These are phyloP conservation scores for Oryzias celebensis DNA, from an alignment of 2,113 vertebrate genomes.

Conservation along the genomic window DNA sequence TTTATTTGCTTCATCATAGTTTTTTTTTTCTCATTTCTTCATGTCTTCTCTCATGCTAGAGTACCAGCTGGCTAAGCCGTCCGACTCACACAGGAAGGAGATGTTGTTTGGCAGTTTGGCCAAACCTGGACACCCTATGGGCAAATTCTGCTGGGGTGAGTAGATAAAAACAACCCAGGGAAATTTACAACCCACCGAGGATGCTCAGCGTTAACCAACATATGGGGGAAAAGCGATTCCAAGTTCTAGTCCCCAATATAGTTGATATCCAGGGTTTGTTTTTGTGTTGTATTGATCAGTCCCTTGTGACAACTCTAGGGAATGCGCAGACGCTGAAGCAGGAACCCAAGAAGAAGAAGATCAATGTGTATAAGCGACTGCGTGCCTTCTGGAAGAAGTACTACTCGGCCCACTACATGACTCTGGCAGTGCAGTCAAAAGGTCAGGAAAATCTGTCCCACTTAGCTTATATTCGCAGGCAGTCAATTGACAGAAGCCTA, in stretches of 20 bases:
- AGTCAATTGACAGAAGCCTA: constrained; percentile 14
- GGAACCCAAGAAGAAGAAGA: constrained; percentile 87
- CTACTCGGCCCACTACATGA: constrained; percentile 98
- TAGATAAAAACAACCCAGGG: constrained; percentile 51
- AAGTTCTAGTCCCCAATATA: constrained; percentile 24
- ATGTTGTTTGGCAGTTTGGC: constrained; percentile 98
- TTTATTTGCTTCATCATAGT: background rate
- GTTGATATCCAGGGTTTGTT: constrained; percentile 8
- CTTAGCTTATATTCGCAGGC: constrained; percentile 15
- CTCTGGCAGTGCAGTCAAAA: constrained; percentile 94
- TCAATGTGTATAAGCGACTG: constrained; percentile 89
- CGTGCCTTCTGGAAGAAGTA: constrained; percentile 91
- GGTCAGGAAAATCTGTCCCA: constrained; percentile 72
- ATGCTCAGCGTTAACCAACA: constrained; percentile 49
- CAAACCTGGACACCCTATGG: constrained; percentile 93
- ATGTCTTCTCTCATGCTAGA: constrained; percentile 73
- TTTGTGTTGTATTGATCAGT: constrained; percentile 27
- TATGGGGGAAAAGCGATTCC: constrained; percentile 19
- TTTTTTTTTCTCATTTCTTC: constrained; percentile 4
- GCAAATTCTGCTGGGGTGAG: constrained; percentile 98
- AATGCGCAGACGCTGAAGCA: constrained; percentile 94
- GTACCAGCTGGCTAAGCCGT: constrained; percentile 93
- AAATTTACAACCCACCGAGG: constrained; percentile 44
- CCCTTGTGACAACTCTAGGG: constrained; percentile 72
- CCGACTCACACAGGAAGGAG: constrained; percentile 94